Evolutionary conservation across 2,888 invertebrate species (phyloP).

Genomic region (Polymixis flavicincta): DNA sequence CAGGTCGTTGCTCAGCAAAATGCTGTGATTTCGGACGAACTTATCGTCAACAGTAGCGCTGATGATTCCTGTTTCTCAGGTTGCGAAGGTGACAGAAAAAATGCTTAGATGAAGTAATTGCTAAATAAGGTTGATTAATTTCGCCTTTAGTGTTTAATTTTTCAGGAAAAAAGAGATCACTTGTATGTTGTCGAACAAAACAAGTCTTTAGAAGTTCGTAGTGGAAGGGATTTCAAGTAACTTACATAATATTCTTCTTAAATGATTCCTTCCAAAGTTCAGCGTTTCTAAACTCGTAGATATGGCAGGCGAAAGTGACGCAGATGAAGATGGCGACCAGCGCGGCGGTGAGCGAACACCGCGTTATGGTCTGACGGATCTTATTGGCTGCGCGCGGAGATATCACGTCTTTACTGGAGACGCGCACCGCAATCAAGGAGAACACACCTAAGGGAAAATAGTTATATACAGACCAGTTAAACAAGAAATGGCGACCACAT

Average conservation of each 20-base stretch:
- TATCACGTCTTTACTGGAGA: constrained; percentile 95
- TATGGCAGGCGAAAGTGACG: constrained; percentile 95
- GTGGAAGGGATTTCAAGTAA: constrained; percentile 53
- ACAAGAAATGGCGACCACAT: background rate
- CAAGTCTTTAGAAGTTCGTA: background rate
- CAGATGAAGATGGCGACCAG: constrained; percentile 94
- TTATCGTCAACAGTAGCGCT: too few relatives aligned
- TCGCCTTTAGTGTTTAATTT: background rate
- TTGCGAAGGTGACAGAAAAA: background rate
- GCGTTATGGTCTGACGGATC: constrained; percentile 96
- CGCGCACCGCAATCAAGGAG: constrained; percentile 94
- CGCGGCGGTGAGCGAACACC: constrained; percentile 95
- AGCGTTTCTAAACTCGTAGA: constrained; percentile 95
- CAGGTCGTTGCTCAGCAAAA: too few relatives aligned
- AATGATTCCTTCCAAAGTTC: constrained; percentile 94
- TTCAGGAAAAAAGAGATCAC: too few relatives aligned
- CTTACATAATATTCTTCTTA: constrained; percentile 95
- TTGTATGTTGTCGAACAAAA: background rate
- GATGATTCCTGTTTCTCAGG: background rate
- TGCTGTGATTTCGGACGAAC: too few relatives aligned
- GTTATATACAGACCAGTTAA: too few relatives aligned
- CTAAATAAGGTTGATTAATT: too few relatives aligned
- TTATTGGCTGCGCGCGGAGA: constrained; percentile 96
- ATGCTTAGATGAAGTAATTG: too few relatives aligned
- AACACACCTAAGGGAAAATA: constrained; percentile 91